A percentile compares a stretch with the other conserved stretches of the same genome.
Evolutionary conservation across 2,888 invertebrate species (phyloP).

Genomic region (Sminthurinus aureus): DNA sequence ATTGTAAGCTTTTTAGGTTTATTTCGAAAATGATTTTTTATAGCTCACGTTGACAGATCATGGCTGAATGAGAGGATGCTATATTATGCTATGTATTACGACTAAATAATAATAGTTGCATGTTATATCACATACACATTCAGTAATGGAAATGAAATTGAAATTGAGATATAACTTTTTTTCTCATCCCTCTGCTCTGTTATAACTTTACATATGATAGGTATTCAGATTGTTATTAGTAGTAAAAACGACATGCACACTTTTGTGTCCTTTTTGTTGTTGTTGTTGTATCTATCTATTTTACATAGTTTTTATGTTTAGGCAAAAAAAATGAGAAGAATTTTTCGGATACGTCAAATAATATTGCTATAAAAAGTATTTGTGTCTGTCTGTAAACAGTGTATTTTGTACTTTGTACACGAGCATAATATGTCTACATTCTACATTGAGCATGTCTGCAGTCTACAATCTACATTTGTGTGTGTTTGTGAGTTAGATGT

Average conservation of each 20-base stretch:
- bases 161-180: background rate
- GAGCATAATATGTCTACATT: background rate
- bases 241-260: background rate
- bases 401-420: background rate
- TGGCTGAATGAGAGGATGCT: no score
- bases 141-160: no score
- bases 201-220: background rate
- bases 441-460: background rate
- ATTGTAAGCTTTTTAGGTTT: conserved; percentile 1
- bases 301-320: background rate
- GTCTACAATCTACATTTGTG: no score
- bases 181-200: background rate
- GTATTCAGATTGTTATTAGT: background rate
- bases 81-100: no score
- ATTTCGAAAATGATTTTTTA: no score
- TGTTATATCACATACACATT: no score
- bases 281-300: background rate
- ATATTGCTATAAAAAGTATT: background rate
- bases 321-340: background rate
- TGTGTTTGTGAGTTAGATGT: no score
- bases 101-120: no score
- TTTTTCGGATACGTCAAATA: background rate
- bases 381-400: background rate
- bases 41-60: no score
- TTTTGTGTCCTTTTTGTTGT: background rate